phyloP scores from a whole-genome alignment of 2,888 invertebrate species.

The Auanema freiburgensis region DNA sequence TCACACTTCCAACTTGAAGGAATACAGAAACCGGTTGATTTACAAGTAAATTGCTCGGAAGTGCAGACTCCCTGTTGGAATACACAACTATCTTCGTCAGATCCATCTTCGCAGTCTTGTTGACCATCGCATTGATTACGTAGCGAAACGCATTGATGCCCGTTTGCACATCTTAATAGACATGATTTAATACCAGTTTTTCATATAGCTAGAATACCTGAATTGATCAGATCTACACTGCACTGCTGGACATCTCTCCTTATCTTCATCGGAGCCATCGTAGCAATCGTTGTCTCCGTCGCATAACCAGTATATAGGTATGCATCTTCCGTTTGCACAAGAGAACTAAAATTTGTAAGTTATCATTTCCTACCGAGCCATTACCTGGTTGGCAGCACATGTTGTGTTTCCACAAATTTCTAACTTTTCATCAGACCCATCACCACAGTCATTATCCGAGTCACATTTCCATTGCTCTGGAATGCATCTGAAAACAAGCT shows the following conservation, averaged over 20 bases:
- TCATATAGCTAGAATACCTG: slow-evolving; percentile 17
- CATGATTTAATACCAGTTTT: neutral
- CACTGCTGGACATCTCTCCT: slow-evolving; percentile 75
- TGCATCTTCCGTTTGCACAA: slow-evolving; percentile 89
- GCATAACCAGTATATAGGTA: slow-evolving; percentile 85
- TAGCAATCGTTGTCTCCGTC: slow-evolving; percentile 83
- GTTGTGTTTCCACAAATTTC: slow-evolving; percentile 72
- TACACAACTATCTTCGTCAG: slow-evolving; percentile 70
- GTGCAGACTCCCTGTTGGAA: slow-evolving; percentile 52
- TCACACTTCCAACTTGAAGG: slow-evolving; percentile 93
- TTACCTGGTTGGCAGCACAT: slow-evolving; percentile 79
- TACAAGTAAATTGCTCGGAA: slow-evolving; percentile 63
- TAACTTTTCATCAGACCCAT: slow-evolving; percentile 83
- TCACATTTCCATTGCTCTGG: slow-evolving; percentile 83
- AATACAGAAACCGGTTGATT: slow-evolving; percentile 81
- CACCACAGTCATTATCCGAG: slow-evolving; percentile 89
- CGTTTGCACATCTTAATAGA: slow-evolving; percentile 75
- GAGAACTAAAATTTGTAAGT: slow-evolving; percentile 70
- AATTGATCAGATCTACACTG: slow-evolving; percentile 62
- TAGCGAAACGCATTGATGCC: slow-evolving; percentile 84
- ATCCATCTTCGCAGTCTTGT: slow-evolving; percentile 82
- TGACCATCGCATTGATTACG: slow-evolving; percentile 93
- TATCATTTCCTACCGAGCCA: neutral
- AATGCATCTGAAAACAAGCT: slow-evolving; percentile 64
- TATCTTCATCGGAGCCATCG: slow-evolving; percentile 83